Evolutionary conservation across 2,888 invertebrate species (phyloP).

Genomic region (Leucozona laternaria): DNA sequence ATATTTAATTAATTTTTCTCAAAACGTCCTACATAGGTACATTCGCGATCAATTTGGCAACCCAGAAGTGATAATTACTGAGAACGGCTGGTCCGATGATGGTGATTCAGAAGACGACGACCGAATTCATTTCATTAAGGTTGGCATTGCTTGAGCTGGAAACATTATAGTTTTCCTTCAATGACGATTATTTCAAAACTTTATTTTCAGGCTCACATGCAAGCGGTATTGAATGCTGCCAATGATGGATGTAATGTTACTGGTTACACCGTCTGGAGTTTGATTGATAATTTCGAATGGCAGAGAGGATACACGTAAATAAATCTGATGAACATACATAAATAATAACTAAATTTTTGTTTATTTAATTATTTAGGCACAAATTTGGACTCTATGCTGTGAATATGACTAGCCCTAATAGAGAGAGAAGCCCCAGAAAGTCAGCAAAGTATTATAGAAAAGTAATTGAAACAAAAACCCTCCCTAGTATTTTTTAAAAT

Average conservation of each 20-base stretch:
- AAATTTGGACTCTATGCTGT: slow-evolving; percentile 89
- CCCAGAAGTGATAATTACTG: slow-evolving; percentile 85
- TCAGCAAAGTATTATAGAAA: slow-evolving; percentile 86
- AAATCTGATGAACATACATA: background rate
- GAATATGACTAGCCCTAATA: slow-evolving; percentile 86
- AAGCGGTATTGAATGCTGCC: slow-evolving; percentile 78
- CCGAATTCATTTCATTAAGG: slow-evolving; percentile 80
- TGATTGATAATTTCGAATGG: slow-evolving; percentile 81
- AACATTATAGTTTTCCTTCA: background rate
- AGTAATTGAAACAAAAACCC: slow-evolving; percentile 82
- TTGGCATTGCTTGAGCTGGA: slow-evolving; percentile 28
- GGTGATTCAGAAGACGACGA: slow-evolving; percentile 79
- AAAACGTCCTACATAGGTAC: slow-evolving; percentile 82
- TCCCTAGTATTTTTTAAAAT: slow-evolving; percentile 53
- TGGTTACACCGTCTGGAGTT: slow-evolving; percentile 79
- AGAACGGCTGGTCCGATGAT: slow-evolving; percentile 85
- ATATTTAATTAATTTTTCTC: background rate
- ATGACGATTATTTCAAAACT: background rate
- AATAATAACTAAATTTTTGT: background rate
- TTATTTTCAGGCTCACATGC: slow-evolving; percentile 81
- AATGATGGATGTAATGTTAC: slow-evolving; percentile 78
- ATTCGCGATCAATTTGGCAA: slow-evolving; percentile 86
- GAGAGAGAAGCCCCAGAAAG: slow-evolving; percentile 86
- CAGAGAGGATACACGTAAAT: slow-evolving; percentile 78
- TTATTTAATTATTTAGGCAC: slow-evolving; percentile 83